These are phyloP conservation scores for Pantelozetes paolii DNA, from an alignment of 2,888 invertebrate genomes.

Conservation along the genomic window DNA sequence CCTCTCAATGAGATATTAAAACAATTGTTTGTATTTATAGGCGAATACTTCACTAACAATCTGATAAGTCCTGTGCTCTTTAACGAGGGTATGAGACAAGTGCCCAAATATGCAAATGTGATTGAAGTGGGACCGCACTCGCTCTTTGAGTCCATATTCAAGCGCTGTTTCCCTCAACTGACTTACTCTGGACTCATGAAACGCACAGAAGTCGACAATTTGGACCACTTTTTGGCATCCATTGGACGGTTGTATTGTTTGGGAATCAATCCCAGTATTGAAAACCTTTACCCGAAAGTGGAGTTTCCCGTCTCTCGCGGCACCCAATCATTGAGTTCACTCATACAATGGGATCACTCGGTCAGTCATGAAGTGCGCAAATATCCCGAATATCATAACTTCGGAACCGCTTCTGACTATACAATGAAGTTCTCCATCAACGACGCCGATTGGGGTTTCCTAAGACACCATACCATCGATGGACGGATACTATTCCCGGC, in stretches of 20 bases:
- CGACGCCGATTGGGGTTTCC: constrained; percentile 25
- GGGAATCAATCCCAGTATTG: constrained; percentile 34
- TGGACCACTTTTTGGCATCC: constrained; percentile 33
- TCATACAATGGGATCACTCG: constrained; percentile 45
- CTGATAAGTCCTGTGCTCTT: constrained; percentile 86
- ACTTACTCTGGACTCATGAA: constrained; percentile 35
- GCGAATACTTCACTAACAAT: constrained; percentile 91
- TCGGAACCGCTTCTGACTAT: constrained; percentile 36
- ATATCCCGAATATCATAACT: constrained; percentile 37
- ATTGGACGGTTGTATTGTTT: constrained; percentile 40
- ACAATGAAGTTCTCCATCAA: constrained; percentile 23
- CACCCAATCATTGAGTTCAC: constrained; percentile 57
- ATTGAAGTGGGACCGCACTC: constrained; percentile 94
- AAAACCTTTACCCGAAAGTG: constrained; percentile 52
- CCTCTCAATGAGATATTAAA: constrained; percentile 55
- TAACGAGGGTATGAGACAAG: constrained; percentile 75
- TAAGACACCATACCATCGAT: constrained; percentile 62
- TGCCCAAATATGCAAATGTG: constrained; percentile 80
- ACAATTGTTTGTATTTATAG: constrained; percentile 49
- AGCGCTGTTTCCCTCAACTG: constrained; percentile 58
- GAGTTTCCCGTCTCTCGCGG: constrained; percentile 77
- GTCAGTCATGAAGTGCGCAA: constrained; percentile 13
- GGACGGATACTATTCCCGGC: constrained; percentile 58
- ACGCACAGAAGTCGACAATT: constrained; percentile 36
- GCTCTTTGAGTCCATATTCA: constrained; percentile 85